phyloP scores from a whole-genome alignment of 2,888 invertebrate species.

The Pinctada fucata region DNA sequence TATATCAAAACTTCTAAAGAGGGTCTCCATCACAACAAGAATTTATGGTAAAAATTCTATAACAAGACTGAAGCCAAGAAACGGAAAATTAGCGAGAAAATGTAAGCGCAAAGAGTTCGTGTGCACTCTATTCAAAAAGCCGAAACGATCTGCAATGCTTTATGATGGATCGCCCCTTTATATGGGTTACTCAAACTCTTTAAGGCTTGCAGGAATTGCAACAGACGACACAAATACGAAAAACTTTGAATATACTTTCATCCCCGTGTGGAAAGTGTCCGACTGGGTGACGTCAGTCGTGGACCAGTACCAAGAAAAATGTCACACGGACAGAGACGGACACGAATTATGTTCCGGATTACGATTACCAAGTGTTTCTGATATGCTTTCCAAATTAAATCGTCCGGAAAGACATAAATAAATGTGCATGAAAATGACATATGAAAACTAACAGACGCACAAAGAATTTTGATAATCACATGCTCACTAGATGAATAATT shows the following conservation, averaged over 20 bases:
- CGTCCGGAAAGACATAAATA: slow-evolving; percentile 27
- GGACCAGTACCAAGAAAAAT: slow-evolving; percentile 50
- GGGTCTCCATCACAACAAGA: slow-evolving; percentile 28
- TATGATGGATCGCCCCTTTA: slow-evolving; percentile 53
- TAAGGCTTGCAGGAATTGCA: slow-evolving; percentile 53
- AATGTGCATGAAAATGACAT: background rate
- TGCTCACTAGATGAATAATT: background rate
- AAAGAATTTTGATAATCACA: background rate
- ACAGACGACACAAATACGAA: slow-evolving; percentile 25
- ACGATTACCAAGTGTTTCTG: slow-evolving; percentile 15
- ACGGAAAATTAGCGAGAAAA: slow-evolving; percentile 45
- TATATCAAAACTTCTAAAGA: slow-evolving; percentile 34
- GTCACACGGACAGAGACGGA: slow-evolving; percentile 18
- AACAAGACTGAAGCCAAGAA: slow-evolving; percentile 33
- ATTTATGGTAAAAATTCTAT: slow-evolving; percentile 12
- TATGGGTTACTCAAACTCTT: slow-evolving; percentile 49
- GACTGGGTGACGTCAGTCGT: slow-evolving; percentile 52
- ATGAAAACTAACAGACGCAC: background rate
- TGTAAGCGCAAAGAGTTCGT: slow-evolving; percentile 45
- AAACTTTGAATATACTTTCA: slow-evolving; percentile 39
- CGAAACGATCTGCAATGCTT: slow-evolving; percentile 23
- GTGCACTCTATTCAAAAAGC: slow-evolving; percentile 45
- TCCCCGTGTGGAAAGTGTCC: slow-evolving; percentile 52
- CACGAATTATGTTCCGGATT: slow-evolving; percentile 11
- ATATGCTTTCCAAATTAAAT: slow-evolving; percentile 14